Evolutionary conservation across 2,113 vertebrate species (phyloP).

Genomic region (Tinamus guttatus): DNA sequence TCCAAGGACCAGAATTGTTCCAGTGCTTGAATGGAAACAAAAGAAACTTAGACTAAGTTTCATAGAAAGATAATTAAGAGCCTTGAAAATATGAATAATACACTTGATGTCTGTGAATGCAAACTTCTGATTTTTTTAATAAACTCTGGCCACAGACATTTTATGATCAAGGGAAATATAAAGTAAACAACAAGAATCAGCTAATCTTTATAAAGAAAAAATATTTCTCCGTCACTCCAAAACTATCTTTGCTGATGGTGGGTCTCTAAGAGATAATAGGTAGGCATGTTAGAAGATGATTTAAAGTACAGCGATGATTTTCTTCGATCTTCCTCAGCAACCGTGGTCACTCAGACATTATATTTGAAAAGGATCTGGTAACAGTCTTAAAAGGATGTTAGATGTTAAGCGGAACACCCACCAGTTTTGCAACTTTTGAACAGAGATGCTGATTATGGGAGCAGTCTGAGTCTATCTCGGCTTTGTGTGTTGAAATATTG

Average conservation of each 20-base stretch:
- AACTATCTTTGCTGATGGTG: neutral
- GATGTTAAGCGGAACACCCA: neutral
- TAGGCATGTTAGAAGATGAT: neutral
- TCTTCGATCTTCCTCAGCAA: neutral
- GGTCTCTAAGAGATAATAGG: neutral
- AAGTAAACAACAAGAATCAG: neutral
- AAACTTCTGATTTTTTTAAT: neutral
- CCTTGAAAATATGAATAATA: neutral
- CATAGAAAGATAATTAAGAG: neutral
- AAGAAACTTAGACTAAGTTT: neutral
- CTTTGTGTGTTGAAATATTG: neutral
- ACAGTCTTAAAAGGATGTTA: neutral
- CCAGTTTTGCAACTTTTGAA: neutral
- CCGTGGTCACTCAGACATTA: neutral
- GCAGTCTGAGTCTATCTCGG: neutral
- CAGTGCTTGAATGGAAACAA: slow-evolving; percentile 17
- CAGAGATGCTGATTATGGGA: neutral
- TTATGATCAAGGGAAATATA: neutral
- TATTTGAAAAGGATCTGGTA: neutral
- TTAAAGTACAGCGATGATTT: neutral
- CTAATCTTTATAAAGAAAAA: neutral
- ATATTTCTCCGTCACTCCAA: neutral
- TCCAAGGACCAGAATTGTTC: neutral
- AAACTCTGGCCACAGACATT: neutral
- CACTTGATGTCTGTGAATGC: neutral